These are phyloP conservation scores for Eurois occulta DNA, from an alignment of 2,888 invertebrate genomes.

Conservation along the genomic window DNA sequence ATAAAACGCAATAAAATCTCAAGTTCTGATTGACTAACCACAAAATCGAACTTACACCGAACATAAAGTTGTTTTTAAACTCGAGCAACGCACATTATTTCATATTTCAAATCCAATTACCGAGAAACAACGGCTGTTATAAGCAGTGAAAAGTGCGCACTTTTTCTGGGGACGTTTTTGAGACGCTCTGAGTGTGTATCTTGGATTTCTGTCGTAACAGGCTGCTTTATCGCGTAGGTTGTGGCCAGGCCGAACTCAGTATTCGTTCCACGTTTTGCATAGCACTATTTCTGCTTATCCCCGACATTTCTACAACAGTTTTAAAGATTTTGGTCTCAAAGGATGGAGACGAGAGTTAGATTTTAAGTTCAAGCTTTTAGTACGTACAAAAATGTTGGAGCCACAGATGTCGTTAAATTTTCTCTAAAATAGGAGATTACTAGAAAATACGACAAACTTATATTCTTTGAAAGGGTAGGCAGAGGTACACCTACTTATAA, in stretches of 20 bases:
- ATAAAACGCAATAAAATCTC: too few relatives aligned
- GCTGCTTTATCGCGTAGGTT: not conserved
- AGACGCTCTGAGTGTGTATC: not conserved
- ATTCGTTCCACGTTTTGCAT: not conserved
- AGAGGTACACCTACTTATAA: too few relatives aligned
- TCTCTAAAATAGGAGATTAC: not conserved
- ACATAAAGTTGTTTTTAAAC: too few relatives aligned
- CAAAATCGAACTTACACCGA: too few relatives aligned
- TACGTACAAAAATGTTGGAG: not conserved
- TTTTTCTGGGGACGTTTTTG: too few relatives aligned
- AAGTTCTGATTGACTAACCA: too few relatives aligned
- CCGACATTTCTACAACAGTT: not conserved
- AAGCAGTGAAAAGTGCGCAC: too few relatives aligned
- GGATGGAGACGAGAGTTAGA: not conserved
- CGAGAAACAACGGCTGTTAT: too few relatives aligned
- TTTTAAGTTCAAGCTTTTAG: slow-evolving; percentile 1
- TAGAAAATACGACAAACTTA: too few relatives aligned
- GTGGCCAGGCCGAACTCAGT: not conserved
- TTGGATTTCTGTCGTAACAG: not conserved
- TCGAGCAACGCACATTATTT: too few relatives aligned
- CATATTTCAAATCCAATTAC: too few relatives aligned
- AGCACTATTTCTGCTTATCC: not conserved
- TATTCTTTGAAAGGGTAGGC: too few relatives aligned
- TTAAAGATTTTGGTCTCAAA: not conserved
- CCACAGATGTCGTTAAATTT: not conserved